Evolutionary conservation across 2,797 vertebrate genomes (phyloP).

Genomic region (Dicrostonyx torquatus): DNA sequence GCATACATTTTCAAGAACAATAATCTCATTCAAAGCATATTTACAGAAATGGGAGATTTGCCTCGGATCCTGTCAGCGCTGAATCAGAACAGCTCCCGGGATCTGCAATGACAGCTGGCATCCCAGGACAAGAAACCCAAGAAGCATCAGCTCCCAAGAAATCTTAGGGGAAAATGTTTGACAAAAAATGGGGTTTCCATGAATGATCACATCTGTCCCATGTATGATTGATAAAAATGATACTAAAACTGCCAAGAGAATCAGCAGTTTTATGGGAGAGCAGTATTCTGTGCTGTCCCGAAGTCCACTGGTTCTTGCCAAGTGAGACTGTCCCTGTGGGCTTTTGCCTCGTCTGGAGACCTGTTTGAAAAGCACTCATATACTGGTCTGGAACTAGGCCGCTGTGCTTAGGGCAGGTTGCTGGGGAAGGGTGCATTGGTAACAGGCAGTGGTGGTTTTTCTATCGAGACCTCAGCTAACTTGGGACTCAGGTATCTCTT

Average conservation of each 20-base stretch:
- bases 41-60: not conserved
- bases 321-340: not conserved
- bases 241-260: not conserved
- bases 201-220: not conserved
- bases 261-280: not conserved
- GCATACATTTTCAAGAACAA: not conserved
- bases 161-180: not conserved
- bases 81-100: not conserved
- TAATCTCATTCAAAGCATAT: not conserved
- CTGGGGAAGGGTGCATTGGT: not conserved
- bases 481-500: not conserved
- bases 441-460: not conserved
- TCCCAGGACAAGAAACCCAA: not conserved
- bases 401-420: not conserved
- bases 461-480: rapidly evolving
- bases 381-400: not conserved
- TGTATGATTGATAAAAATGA: not conserved
- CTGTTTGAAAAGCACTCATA: not conserved
- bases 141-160: not conserved
- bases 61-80: not conserved
- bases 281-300: not conserved
- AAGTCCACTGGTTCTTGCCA: not conserved
- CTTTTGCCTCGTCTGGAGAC: not conserved
- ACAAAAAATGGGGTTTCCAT: not conserved
- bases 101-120: not conserved